phyloP scores from a whole-genome alignment of 2,888 invertebrate species.

The Lasioglossum villosulum region DNA sequence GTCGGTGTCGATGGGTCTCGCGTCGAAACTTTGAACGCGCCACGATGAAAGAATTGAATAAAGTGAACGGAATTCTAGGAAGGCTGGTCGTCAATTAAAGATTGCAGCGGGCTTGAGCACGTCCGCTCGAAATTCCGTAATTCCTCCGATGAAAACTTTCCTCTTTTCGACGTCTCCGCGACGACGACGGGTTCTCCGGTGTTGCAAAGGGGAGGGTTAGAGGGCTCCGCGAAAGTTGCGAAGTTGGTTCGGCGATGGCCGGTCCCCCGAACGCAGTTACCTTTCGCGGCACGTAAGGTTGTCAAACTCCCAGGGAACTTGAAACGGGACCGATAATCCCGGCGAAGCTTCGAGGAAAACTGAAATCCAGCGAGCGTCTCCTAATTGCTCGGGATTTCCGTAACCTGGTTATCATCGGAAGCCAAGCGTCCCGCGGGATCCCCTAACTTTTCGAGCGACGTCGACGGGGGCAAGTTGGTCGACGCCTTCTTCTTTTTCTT shows the following conservation, averaged over 20 bases:
- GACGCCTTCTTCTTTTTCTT: neutral
- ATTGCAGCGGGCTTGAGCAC: neutral
- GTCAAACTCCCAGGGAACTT: neutral
- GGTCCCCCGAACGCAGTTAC: neutral
- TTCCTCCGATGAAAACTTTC: neutral
- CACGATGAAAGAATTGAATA: neutral
- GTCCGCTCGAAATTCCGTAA: neutral
- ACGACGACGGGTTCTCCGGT: neutral
- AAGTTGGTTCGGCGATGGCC: neutral
- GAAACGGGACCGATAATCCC: constrained; percentile 1
- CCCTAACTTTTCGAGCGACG: neutral
- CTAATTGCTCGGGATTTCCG: constrained; percentile 23
- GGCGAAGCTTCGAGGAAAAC: neutral
- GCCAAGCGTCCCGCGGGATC: neutral
- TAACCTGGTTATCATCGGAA: constrained; percentile 32
- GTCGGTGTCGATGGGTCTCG: neutral
- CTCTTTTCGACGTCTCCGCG: neutral
- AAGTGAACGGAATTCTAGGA: neutral
- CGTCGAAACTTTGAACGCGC: neutral
- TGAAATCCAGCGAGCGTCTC: neutral
- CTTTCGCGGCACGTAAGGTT: constrained; percentile 10
- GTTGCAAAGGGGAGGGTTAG: neutral
- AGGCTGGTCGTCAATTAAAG: neutral
- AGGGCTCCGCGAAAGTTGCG: constrained; percentile 1
- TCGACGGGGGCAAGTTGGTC: neutral